Base-by-base conservation (phyloP, 2,113 vertebrate genomes). In the Panthera uncia region DNA sequence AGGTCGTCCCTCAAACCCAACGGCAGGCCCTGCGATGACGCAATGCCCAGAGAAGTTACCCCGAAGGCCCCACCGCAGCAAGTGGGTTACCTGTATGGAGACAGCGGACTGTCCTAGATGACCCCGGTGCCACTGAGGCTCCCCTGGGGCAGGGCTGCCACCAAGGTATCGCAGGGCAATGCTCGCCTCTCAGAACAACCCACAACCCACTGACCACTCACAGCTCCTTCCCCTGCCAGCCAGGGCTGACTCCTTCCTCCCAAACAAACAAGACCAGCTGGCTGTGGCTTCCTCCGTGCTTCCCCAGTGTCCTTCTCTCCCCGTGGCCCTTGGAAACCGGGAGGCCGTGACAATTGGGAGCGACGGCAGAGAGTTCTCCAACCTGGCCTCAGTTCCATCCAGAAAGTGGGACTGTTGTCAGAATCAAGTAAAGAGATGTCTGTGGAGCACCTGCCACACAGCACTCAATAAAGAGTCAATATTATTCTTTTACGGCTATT, bases 1-100 rank as follows among this genome's bases (percentile, higher is more conserved):
- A 79, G 25, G 94, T 92, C 45, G 10, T 96, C 81, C 73, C 95
- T 96, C 93, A 36, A 95, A 93, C 52, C 52, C 97, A 95, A 2
- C 63, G 93, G 74, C 84, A 87, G 96, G 84, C 41, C 93, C 87
- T 0, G 1, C n/a, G 10, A 52, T 9, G 92, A 83, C 13, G 4
- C 80, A 84, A 2, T 0, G 18, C 52, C 52, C 69, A 50, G 25
- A 80, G 88, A 88, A 63, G 52, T 74, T 15, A 69, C 71, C 82
- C 86, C 33, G 27, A 71, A 76, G 50, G 13, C 50, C n/a, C 48
- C 23, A 11, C 10, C 4, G 18, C 19, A 50, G 85, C 86, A 63
- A 90, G 71, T 10, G 78, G 27, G 76, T 94, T 89, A 94, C 95
- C 95, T 86, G 21, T 6, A 14, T 2, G 10, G 71, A 80, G 66